Base-by-base conservation (phyloP, 2,888 invertebrate species). In the Opisthograptis luteolata region DNA sequence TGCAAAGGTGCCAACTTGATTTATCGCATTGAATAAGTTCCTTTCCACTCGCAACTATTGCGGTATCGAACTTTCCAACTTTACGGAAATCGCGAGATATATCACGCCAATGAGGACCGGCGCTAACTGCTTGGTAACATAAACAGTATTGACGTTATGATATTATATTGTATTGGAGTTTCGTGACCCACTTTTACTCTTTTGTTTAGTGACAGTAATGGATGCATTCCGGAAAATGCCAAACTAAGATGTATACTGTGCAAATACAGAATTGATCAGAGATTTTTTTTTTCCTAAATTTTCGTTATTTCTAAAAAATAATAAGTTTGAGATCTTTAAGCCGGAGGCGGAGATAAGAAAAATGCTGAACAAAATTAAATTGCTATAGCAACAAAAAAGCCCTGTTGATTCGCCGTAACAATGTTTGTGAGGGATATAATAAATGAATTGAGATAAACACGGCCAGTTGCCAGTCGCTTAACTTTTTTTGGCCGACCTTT, bases 401-500 rank as follows among this genome's bases (percentile, higher is more conserved):
- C 55, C 64, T 62, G 63, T 70, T 75, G 68, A 74, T 76, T 71
- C 68, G 66, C 58, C 52, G 51, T 66, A 71, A 66, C 68, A 64
- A 68, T 73, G 72, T 73, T 72, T 66, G 65, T 58, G 57, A 64
- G 58, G 61, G 64, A 66, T 64, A 64, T 67, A 66, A 64, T 68
- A 67, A 73, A 75, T 62, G 70, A 73, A 76, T 78, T 73, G 67
- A 69, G 70, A 70, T 62, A 72, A 77, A 73, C 76, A 76, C 63
- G 66, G 56, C 49, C 63, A 67, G 62, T 39, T 54, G 39, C 50
- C 66, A 65, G 73, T 73, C 55, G 48, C 64, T 58, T 59, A 62
- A 74, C 70, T 69, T 80, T 81, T 82, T 80, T 78, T 73, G 60
- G 52, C 49, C 49, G 75, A 68, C 75, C 73, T 71, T 76, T 74